Base-by-base conservation (phyloP, 2,113 vertebrate genomes). In the Limanda limanda region DNA sequence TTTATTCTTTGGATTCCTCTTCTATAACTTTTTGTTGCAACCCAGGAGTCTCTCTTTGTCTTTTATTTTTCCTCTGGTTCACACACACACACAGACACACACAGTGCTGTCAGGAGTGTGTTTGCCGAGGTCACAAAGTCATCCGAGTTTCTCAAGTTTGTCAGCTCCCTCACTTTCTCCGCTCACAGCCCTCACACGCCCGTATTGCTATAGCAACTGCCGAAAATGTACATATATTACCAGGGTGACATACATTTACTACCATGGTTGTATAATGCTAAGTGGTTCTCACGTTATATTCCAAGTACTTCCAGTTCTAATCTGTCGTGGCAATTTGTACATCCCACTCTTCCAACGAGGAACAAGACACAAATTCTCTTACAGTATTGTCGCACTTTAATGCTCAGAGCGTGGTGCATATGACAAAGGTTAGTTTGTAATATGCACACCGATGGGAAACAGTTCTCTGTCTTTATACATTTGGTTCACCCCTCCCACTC, bases 121-220 rank as follows among this genome's bases (percentile, higher is more conserved):
- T 82, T 89, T 87, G 78, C 81, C 2, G 65, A 86, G 89, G 85
- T 86, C 85, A 55, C 74, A 64, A 72, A 79, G 85, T 70, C 74
- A 61, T 82, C 79, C 80, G 73, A 70, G 67, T 65, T 73, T 70
- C 76, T 76, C 57, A 74, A 63, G 61, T 83, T 85, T 88, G 75
- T 84, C 86, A 87, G 55, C 70, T 47, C 18, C 55, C 71, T 74
- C 61, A 21, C 27, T 78, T 51, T 55, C 69, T 68, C 48, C 21
- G 4, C 2, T 62, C 6, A 40, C 63, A 54, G 35, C 35, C 7
- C 35, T 37, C 25, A 21, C 69, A 74, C 42, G 52, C n/a, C 11
- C 70, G n/a, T 10, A 12, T 83, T 27, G 14, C 70, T 65, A 67
- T 70, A n/a, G 58, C 42, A 73, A 81, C 74, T 42, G 42, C 68